These are phyloP conservation scores for Mayetiola destructor DNA, from an alignment of 2,888 invertebrate species.

Conservation along the genomic window DNA sequence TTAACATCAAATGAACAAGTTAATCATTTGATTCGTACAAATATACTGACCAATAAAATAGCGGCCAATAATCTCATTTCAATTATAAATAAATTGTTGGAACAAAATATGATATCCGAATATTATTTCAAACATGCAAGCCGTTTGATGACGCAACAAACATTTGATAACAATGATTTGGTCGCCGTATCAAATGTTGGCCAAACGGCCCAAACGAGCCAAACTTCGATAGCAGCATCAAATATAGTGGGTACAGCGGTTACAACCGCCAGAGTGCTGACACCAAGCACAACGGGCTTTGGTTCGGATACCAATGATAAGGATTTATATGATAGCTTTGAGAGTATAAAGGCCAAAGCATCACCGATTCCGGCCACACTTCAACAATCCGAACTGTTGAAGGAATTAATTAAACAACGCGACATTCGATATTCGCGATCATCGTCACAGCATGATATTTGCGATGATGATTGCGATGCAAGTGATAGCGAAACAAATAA, in stretches of 20 bases:
- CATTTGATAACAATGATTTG: background rate
- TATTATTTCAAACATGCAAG: slow-evolving; percentile 23
- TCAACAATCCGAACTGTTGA: slow-evolving; percentile 16
- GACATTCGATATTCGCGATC: background rate
- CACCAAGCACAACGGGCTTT: too few species aligned
- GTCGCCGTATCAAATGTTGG: background rate
- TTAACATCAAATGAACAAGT: slow-evolving; percentile 19
- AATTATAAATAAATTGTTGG: slow-evolving; percentile 23
- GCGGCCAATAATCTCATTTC: slow-evolving; percentile 24
- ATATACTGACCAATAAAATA: slow-evolving; percentile 24
- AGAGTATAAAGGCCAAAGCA: background rate
- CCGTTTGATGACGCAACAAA: background rate
- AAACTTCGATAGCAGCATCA: slow-evolving; percentile 16
- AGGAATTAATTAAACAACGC: slow-evolving; percentile 13
- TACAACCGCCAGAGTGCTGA: too few species aligned
- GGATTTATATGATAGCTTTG: background rate
- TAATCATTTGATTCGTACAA: slow-evolving; percentile 23
- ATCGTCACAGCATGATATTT: background rate
- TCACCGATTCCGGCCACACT: slow-evolving; percentile 1
- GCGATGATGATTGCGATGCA: background rate
- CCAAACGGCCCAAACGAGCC: background rate
- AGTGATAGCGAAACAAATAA: background rate
- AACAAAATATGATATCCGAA: slow-evolving; percentile 24
- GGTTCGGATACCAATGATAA: slow-evolving; percentile 3
- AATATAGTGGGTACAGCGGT: slow-evolving; percentile 14